These are phyloP conservation scores for Drosophila busckii DNA, from an alignment of 1,140 invertebrate genomes.

Conservation along the genomic window DNA sequence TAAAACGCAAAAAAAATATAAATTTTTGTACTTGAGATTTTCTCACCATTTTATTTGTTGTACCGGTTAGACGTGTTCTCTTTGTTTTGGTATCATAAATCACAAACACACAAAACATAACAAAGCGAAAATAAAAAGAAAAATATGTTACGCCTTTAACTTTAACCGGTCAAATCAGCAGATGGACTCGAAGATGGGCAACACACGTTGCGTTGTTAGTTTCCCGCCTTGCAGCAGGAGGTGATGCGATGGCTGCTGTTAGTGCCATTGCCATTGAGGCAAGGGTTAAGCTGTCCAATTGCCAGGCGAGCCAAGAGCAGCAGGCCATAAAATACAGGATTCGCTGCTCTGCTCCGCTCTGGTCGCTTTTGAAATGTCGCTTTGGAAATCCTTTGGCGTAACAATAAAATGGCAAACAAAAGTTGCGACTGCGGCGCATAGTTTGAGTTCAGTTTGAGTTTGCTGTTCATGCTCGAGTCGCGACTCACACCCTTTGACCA, in stretches of 20 bases:
- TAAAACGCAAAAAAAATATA: too few relatives aligned
- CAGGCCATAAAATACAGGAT: slow-evolving; percentile 66
- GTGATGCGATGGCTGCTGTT: too few relatives aligned
- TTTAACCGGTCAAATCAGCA: slow-evolving; percentile 29
- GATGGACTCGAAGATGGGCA: slow-evolving; percentile 37
- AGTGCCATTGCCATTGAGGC: slow-evolving; percentile 40
- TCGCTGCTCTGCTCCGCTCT: too few relatives aligned
- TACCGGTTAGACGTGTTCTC: slow-evolving; percentile 64
- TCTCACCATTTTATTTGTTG: slow-evolving; percentile 5
- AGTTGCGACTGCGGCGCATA: slow-evolving; percentile 38
- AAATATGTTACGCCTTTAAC: slow-evolving; percentile 23
- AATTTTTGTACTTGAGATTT: too few relatives aligned
- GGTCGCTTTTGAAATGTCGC: slow-evolving; percentile 37
- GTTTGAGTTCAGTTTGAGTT: slow-evolving; percentile 22
- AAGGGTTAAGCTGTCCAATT: slow-evolving; percentile 75
- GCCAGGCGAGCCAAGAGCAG: too few relatives aligned
- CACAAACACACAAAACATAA: slow-evolving; percentile 45
- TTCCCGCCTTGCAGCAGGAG: slow-evolving; percentile 27
- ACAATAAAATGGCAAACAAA: slow-evolving; percentile 75
- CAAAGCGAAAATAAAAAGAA: slow-evolving; percentile 43
- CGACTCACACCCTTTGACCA: slow-evolving; percentile 39
- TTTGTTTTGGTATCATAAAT: slow-evolving; percentile 59
- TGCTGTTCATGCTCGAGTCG: background rate
- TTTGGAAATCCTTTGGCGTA: slow-evolving; percentile 55
- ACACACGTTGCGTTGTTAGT: slow-evolving; percentile 15